These are phyloP conservation scores for Diloba caeruleocephala DNA, from an alignment of 2,888 invertebrate genomes.

Conservation along the genomic window DNA sequence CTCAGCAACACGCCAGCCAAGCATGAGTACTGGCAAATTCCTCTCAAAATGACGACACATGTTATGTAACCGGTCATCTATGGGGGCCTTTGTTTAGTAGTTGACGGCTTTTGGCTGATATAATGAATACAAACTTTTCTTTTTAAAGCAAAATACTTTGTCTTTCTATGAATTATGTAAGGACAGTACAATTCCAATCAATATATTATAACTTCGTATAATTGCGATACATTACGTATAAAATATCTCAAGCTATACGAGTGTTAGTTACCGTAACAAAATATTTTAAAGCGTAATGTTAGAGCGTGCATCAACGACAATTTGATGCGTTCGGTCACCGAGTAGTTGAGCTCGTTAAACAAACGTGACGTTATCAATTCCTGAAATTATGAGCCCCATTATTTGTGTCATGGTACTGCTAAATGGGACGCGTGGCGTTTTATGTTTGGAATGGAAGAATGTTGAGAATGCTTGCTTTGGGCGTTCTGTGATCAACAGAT, in stretches of 20 bases:
- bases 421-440: constrained; percentile 60
- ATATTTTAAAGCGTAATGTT: constrained; percentile 74
- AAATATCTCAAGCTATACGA: constrained; percentile 16
- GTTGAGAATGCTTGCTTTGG: not conserved
- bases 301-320: constrained; percentile 72
- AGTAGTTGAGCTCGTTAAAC: constrained; percentile 86
- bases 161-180: too few species aligned
- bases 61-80: too few species aligned
- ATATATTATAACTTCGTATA: not conserved
- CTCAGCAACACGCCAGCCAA: too few species aligned
- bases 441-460: constrained; percentile 29
- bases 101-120: too few species aligned
- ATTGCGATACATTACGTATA: not conserved
- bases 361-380: constrained; percentile 78
- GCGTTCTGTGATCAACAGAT: not conserved
- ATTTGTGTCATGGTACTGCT: constrained; percentile 79
- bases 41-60: too few species aligned
- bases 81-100: too few species aligned
- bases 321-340: constrained; percentile 77
- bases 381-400: constrained; percentile 79
- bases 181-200: too few species aligned
- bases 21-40: too few species aligned
- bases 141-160: too few species aligned
- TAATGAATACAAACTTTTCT: too few species aligned
- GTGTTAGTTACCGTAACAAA: constrained; percentile 52